These are phyloP conservation scores for Alaudala cheleensis DNA, from an alignment of 2,113 vertebrate species.

Conservation along the genomic window DNA sequence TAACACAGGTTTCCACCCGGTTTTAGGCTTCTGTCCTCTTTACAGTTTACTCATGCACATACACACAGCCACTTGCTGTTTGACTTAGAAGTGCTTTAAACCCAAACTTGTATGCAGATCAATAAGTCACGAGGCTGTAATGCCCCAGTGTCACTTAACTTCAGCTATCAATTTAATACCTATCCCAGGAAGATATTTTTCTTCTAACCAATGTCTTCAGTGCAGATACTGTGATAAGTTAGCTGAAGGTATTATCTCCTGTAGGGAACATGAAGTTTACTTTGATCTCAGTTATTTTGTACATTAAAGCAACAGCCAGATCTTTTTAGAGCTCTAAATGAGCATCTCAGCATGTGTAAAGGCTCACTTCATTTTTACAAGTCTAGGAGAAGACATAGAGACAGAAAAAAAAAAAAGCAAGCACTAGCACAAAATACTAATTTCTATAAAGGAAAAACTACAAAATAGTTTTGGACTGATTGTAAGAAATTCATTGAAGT, in stretches of 20 bases:
- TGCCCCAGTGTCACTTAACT: not conserved
- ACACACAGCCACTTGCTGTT: not conserved
- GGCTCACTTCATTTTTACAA: not conserved
- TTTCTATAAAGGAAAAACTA: not conserved
- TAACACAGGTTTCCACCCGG: not conserved
- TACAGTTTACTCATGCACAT: too few species aligned
- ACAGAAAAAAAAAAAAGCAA: not conserved
- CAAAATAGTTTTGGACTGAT: not conserved
- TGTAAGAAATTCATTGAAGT: not conserved
- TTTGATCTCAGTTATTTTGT: not conserved
- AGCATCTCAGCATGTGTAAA: not conserved
- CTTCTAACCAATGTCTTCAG: not conserved
- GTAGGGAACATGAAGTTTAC: not conserved
- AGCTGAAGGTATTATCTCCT: not conserved
- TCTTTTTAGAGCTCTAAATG: not conserved
- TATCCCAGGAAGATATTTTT: not conserved
- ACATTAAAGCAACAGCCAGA: not conserved
- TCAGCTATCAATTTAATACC: not conserved
- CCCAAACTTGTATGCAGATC: not conserved
- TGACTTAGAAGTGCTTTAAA: not conserved
- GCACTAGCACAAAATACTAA: not conserved
- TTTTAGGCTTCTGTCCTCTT: not conserved
- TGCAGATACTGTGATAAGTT: not conserved
- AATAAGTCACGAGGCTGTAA: accelerated
- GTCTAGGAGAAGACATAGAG: not conserved